Percentiles rank a stretch among this genome's conserved stretches.
Evolutionary conservation across 2,113 vertebrate species (phyloP).

Genomic region (Sigmodon hispidus): DNA sequence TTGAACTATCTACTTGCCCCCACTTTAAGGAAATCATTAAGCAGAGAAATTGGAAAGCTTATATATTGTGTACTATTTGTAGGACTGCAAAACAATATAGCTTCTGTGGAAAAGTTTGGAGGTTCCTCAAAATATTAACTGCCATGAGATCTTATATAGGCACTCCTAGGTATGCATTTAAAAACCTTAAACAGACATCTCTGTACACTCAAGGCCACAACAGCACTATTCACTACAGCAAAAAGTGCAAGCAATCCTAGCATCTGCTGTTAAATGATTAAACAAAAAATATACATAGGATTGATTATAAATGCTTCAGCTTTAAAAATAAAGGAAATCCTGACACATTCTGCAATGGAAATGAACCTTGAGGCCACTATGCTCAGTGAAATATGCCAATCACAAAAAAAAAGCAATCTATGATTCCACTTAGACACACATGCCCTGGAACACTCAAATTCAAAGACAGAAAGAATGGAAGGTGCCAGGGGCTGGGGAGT

Average conservation of each 20-base stretch:
- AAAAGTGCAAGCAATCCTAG: not conserved
- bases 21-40: not conserved
- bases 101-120: not conserved
- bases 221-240: not conserved
- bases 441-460: not conserved
- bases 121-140: not conserved
- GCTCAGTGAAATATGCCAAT: not conserved
- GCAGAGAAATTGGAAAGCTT: not conserved
- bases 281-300: not conserved
- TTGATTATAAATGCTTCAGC: not conserved
- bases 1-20: not conserved
- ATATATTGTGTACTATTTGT: not conserved
- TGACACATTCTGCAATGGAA: not conserved
- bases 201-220: not conserved
- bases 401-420: not conserved
- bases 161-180: not conserved
- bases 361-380: not conserved
- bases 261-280: not conserved
- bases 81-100: not conserved
- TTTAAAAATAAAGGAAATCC: not conserved
- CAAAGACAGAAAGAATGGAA: not conserved
- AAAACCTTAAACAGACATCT: not conserved
- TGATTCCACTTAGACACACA: not conserved
- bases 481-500: not conserved
- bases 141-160: not conserved